These are phyloP conservation scores for Steinernema feltiae DNA, from an alignment of 1,140 invertebrate species.

Conservation along the genomic window DNA sequence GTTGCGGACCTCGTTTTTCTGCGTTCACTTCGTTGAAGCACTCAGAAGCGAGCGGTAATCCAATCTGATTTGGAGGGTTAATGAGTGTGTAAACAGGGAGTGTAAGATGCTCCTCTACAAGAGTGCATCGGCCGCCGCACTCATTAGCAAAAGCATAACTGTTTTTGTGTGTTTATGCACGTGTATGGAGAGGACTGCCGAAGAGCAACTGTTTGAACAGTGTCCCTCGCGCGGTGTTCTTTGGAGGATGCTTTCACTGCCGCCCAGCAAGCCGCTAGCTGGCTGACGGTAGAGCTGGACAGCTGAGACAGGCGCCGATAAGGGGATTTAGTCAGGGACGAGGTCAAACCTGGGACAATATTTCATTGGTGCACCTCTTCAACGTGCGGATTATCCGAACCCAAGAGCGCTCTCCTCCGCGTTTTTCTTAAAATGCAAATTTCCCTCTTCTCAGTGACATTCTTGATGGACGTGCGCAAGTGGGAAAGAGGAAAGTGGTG, in stretches of 20 bases:
- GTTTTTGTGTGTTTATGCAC: conserved; percentile 8
- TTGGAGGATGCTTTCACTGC: not conserved
- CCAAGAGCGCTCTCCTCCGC: not conserved
- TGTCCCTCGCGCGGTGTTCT: not conserved
- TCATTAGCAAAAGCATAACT: conserved; percentile 11
- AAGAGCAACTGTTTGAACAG: conserved; percentile 10
- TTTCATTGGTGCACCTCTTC: not conserved
- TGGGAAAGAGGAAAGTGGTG: not conserved
- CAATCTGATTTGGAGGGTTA: conserved; percentile 14
- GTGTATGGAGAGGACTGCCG: conserved; percentile 6
- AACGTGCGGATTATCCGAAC: not conserved
- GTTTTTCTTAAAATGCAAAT: conserved; percentile 13
- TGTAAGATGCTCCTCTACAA: not conserved
- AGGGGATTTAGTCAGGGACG: not conserved
- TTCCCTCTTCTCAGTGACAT: not conserved
- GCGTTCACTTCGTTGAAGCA: not conserved
- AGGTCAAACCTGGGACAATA: conserved; percentile 14
- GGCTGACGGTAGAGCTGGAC: too few relatives aligned
- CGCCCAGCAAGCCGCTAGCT: not conserved
- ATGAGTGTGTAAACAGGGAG: conserved; percentile 8
- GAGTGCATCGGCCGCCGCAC: not conserved
- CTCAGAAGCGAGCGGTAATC: not conserved
- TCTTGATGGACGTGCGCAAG: not conserved
- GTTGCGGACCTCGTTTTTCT: too few relatives aligned
- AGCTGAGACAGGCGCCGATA: not conserved